Conservation (phyloP, 2,888 invertebrate genomes). For the Andrena fulva region DNA sequence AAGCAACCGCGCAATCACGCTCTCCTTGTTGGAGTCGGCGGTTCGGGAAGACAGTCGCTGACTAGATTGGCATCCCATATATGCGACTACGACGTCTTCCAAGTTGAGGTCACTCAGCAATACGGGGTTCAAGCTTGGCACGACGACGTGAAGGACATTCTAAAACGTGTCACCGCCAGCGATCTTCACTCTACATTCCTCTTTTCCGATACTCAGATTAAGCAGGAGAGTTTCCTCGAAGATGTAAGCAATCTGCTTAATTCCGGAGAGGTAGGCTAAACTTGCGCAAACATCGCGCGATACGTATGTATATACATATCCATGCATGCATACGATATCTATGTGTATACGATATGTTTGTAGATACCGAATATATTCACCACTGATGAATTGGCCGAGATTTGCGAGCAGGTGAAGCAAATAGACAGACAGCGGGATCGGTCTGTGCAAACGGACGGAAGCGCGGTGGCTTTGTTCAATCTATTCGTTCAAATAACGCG, state of each 20-base stretch:
- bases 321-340: background rate
- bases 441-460: conserved; percentile 96
- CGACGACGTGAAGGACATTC: conserved; percentile 94
- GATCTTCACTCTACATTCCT: conserved; percentile 96
- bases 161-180: conserved; percentile 92
- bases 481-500: conserved; percentile 95
- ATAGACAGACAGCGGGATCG: conserved; percentile 95
- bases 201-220: conserved; percentile 96
- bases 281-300: no score
- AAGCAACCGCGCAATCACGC: conserved; percentile 97
- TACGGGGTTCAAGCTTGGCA: conserved; percentile 95
- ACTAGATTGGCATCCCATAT: conserved; percentile 96
- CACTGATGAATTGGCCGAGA: conserved; percentile 94
- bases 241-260: conserved; percentile 97
- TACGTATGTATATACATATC: background rate
- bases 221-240: conserved; percentile 96
- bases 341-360: background rate
- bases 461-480: conserved; percentile 95
- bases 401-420: conserved; percentile 96
- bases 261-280: conserved; percentile 90
- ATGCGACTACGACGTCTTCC: conserved; percentile 95
- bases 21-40: conserved; percentile 95
- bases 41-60: conserved; percentile 96
- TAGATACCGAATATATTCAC: conserved; percentile 93
- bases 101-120: conserved; percentile 94